Base-by-base conservation (phyloP, 2,888 invertebrate genomes). In the Cyaniris semiargus region DNA sequence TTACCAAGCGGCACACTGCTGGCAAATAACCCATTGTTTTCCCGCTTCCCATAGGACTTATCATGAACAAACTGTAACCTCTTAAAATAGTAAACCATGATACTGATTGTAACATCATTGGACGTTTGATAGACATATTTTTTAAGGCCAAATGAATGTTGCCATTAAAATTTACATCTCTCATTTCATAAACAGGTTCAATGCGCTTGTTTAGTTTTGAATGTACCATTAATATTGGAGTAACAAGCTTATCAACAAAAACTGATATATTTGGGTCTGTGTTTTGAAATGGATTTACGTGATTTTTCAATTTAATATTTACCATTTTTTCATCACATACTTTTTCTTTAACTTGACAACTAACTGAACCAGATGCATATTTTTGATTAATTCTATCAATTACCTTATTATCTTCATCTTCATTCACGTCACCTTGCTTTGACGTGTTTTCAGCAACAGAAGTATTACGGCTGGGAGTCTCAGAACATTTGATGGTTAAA, bases 11-110 rank as follows among this genome's bases (percentile, higher is more conserved):
- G 76, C 96, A 94, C 4, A 97, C 87, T 0, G 96, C 95, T 18
- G 96, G 95, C 38, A 96, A 85, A 84, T 96, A 97, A 0, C 96
- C 96, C 83, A 96, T 87, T 0, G 97, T 96, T 89, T 97, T 97
- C 0, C 97, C 97, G 76, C 95, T 94, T 18, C 88, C 87, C 0
- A 90, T 84, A 0, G 95, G 92, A 79, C 96, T 95, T 1, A 97
- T 91, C 79, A 96, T 94, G 76, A 96, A 94, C 0, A 96, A 89
- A 80, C 96, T 96, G 75, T 95, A 94, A 0, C 96, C 96, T 58
- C 96, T 93, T 70, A 95, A 88, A 71, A 97, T 93, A 2, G 96
- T 95, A 0, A 96, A 95, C 97, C 97, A 97, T 0, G 95, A 93
- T 76, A 96, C 96, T 0, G 95, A 94, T 84, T 97, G 97, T 48